These are phyloP conservation scores for Aspidiotus rigidus DNA, from an alignment of 2,888 invertebrate genomes.

Conservation along the genomic window DNA sequence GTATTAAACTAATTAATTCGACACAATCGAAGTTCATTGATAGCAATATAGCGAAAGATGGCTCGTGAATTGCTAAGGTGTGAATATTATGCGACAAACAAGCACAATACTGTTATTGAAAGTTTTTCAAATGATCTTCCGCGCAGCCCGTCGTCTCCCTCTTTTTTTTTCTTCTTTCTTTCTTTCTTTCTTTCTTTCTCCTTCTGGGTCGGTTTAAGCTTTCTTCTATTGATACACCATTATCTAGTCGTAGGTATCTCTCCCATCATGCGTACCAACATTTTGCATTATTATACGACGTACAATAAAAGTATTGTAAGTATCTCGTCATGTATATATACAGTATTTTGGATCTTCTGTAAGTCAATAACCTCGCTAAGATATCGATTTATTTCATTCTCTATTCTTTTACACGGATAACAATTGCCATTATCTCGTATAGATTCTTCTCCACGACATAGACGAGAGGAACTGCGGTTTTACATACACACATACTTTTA, in stretches of 20 bases:
- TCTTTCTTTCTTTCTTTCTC: background rate
- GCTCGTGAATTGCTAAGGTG: slow-evolving; percentile 17
- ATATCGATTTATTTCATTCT: slow-evolving; percentile 16
- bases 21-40: slow-evolving; percentile 29
- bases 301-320: slow-evolving; percentile 1
- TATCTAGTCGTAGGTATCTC: background rate
- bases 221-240: too few relatives aligned
- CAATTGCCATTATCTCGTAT: background rate
- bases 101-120: background rate
- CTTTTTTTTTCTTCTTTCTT: background rate
- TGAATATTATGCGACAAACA: slow-evolving; percentile 8
- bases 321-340: slow-evolving; percentile 20
- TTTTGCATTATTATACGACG: too few relatives aligned
- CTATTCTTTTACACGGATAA: background rate
- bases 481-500: too few relatives aligned
- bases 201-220: too few relatives aligned
- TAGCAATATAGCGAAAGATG: slow-evolving; percentile 21
- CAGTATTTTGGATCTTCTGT: slow-evolving; percentile 8
- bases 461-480: too few relatives aligned
- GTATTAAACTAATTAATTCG: slow-evolving; percentile 31
- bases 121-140: background rate
- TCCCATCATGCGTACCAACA: background rate
- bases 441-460: background rate
- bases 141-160: background rate
- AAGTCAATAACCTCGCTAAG: slow-evolving; percentile 31